Evolutionary conservation across 2,113 vertebrate species (phyloP).

Genomic region (Myotis davidii): DNA sequence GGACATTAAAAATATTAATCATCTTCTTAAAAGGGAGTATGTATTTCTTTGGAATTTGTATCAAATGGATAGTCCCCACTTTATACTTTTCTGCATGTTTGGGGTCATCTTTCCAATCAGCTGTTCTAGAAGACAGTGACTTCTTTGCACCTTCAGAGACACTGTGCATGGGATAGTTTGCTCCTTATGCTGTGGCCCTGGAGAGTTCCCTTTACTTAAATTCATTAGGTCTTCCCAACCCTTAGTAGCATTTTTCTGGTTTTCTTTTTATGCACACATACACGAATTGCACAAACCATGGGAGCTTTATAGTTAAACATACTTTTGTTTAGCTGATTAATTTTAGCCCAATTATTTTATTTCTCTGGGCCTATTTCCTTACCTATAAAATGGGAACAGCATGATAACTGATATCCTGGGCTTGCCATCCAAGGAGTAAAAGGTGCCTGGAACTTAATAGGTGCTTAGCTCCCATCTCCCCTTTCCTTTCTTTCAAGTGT

Average conservation of each 20-base stretch:
- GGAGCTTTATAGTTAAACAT: background rate
- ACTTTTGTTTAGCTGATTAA: background rate
- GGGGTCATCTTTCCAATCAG: background rate
- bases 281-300: background rate
- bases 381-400: background rate
- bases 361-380: constrained; percentile 21
- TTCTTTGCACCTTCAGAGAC: background rate
- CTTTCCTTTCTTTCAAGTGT: constrained; percentile 25
- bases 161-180: background rate
- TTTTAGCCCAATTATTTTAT: background rate
- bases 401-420: background rate
- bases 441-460: background rate
- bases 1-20: background rate
- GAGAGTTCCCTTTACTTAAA: background rate
- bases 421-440: background rate
- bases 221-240: background rate
- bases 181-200: background rate
- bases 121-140: fast-evolving
- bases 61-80: background rate
- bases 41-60: background rate
- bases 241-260: constrained; percentile 1
- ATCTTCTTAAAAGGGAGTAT: background rate
- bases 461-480: background rate
- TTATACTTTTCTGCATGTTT: background rate
- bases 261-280: background rate